Evolutionary conservation across 2,888 invertebrate species (phyloP).

Genomic region (Pristionchus fissidentatus): DNA sequence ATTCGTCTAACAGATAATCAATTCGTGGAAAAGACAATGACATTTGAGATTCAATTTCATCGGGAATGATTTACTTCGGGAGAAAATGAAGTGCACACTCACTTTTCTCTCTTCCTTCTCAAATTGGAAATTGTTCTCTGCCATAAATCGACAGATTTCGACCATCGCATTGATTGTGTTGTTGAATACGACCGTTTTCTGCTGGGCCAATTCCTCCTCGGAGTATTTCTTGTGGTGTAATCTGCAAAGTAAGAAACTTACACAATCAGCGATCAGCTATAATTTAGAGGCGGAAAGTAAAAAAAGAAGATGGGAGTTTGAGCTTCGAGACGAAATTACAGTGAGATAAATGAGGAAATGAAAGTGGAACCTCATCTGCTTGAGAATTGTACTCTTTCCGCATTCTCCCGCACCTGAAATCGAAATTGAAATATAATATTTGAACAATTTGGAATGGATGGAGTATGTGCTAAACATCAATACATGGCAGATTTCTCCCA

Average conservation of each 20-base stretch:
- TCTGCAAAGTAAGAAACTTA: no score
- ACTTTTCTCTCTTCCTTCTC: conserved; percentile 30
- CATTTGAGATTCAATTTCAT: not conserved
- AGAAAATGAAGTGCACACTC: not conserved
- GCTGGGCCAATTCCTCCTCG: conserved; percentile 57
- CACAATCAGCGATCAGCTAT: no score
- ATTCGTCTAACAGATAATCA: no score
- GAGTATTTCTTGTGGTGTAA: conserved; percentile 69
- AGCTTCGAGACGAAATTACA: not conserved
- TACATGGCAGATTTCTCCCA: not conserved
- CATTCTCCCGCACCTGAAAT: conserved; percentile 72
- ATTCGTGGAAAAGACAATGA: no score
- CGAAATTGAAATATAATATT: not conserved
- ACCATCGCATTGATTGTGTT: conserved; percentile 71
- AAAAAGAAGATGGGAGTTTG: no score
- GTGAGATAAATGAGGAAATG: not conserved
- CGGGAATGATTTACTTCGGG: not conserved
- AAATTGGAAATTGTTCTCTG: conserved; percentile 24
- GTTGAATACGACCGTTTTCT: conserved; percentile 67
- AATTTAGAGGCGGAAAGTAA: no score
- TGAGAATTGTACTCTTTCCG: conserved; percentile 72
- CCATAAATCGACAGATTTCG: not conserved
- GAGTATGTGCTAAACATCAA: not conserved
- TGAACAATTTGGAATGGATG: not conserved
- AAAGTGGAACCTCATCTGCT: conserved; percentile 69